A percentile compares a stretch with the other conserved stretches of the same genome.
Evolutionary conservation across 2,113 vertebrate genomes (phyloP).

Genomic region (Crotalus viridis): DNA sequence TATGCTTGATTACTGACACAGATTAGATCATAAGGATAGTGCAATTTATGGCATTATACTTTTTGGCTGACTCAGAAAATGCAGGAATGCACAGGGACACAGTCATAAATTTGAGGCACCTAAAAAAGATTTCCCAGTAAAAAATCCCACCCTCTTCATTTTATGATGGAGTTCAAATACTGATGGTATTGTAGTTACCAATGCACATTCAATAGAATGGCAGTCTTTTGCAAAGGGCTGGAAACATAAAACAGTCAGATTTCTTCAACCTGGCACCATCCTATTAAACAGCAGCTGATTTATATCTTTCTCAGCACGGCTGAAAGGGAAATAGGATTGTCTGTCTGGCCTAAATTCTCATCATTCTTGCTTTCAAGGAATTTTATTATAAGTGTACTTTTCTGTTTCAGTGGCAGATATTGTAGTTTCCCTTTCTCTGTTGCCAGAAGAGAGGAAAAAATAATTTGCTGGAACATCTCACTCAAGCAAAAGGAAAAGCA

Average conservation of each 20-base stretch:
- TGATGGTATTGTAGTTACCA: not conserved
- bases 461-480: slow-evolving; percentile 19
- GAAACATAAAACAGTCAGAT: not conserved
- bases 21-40: not conserved
- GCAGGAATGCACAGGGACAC: not conserved
- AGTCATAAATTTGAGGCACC: not conserved
- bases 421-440: slow-evolving; percentile 15
- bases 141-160: not conserved
- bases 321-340: not conserved
- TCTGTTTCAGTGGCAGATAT: not conserved
- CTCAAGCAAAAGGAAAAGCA: slow-evolving; percentile 3
- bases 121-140: not conserved
- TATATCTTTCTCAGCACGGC: not conserved
- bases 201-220: not conserved
- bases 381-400: not conserved
- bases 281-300: not conserved
- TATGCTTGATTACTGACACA: not conserved
- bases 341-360: not conserved
- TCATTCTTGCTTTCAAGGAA: not conserved
- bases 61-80: not conserved
- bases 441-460: slow-evolving; percentile 2
- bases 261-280: not conserved
- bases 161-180: not conserved
- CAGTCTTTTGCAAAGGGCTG: not conserved
- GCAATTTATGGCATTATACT: not conserved